phyloP scores from a whole-genome alignment of 2,888 invertebrate genomes.

The Trachelus stipa region DNA sequence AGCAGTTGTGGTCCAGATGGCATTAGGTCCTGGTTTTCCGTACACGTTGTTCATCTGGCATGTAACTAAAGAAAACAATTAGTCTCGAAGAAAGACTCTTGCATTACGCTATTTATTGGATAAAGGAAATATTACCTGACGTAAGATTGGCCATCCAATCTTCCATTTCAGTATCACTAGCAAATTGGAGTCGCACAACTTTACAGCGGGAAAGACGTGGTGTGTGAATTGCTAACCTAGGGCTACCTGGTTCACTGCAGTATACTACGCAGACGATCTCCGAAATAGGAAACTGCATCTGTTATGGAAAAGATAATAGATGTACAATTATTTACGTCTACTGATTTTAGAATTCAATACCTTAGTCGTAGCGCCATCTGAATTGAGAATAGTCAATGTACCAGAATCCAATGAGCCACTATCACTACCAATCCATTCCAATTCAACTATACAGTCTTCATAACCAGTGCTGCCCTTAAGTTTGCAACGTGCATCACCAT shows the following conservation, averaged over 20 bases:
- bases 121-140: slow-evolving; percentile 65
- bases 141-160: slow-evolving; percentile 89
- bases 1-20: slow-evolving; percentile 83
- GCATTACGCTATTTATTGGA: slow-evolving; percentile 1
- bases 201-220: slow-evolving; percentile 71
- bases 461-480: slow-evolving; percentile 67
- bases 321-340: background rate
- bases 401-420: slow-evolving; percentile 77
- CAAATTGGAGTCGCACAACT: slow-evolving; percentile 81
- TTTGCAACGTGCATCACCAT: slow-evolving; percentile 80
- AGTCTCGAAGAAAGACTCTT: background rate
- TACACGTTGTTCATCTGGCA: slow-evolving; percentile 79
- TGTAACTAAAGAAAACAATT: slow-evolving; percentile 68
- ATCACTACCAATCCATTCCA: slow-evolving; percentile 81
- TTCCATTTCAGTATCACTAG: slow-evolving; percentile 86
- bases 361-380: slow-evolving; percentile 82
- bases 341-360: slow-evolving; percentile 59
- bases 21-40: slow-evolving; percentile 77
- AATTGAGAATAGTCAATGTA: slow-evolving; percentile 80
- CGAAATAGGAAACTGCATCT: slow-evolving; percentile 78
- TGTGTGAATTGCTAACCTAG: slow-evolving; percentile 80
- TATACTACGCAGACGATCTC: slow-evolving; percentile 83
- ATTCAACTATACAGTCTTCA: slow-evolving; percentile 82
- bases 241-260: slow-evolving; percentile 84
- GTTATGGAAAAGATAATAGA: slow-evolving; percentile 40